These are phyloP conservation scores for Neostethus bicornis DNA, from an alignment of 2,797 vertebrate genomes.

Conservation along the genomic window DNA sequence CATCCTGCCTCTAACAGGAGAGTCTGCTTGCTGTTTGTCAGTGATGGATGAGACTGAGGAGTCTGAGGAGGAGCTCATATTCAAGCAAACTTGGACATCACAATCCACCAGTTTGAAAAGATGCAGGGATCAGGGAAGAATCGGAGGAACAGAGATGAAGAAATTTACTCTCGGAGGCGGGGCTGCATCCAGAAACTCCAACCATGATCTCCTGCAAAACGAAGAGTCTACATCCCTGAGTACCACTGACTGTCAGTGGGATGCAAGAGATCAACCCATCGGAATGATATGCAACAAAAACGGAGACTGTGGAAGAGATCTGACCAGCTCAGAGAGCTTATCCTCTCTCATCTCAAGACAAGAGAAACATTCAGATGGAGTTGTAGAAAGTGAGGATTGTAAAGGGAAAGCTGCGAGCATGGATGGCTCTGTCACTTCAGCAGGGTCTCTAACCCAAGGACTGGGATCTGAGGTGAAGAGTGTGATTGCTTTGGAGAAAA, in stretches of 20 bases:
- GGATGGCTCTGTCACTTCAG: conserved; percentile 73
- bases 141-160: conserved; percentile 72
- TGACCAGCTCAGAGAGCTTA: conserved; percentile 76
- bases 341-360: conserved; percentile 78
- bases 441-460: conserved; percentile 63
- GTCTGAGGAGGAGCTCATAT: conserved; percentile 75
- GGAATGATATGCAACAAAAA: conserved; percentile 85
- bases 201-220: conserved; percentile 68
- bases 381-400: conserved; percentile 49
- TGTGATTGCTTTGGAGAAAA: conserved; percentile 69
- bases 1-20: conserved; percentile 38
- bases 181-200: conserved; percentile 75
- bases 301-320: conserved; percentile 84
- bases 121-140: conserved; percentile 55
- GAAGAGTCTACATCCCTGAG: conserved; percentile 63
- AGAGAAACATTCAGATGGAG: conserved; percentile 74
- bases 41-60: conserved; percentile 75
- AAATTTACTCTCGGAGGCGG: conserved; percentile 76
- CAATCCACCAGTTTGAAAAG: conserved; percentile 31
- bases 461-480: conserved; percentile 68
- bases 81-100: conserved; percentile 66
- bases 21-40: conserved; percentile 8
- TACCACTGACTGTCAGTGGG: conserved; percentile 60
- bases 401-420: conserved; percentile 58
- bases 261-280: conserved; percentile 62